A percentile compares a stretch with the other conserved stretches of the same genome.
Conservation (phyloP, 2,888 invertebrate genomes). For the Calephelis perditalis region DNA sequence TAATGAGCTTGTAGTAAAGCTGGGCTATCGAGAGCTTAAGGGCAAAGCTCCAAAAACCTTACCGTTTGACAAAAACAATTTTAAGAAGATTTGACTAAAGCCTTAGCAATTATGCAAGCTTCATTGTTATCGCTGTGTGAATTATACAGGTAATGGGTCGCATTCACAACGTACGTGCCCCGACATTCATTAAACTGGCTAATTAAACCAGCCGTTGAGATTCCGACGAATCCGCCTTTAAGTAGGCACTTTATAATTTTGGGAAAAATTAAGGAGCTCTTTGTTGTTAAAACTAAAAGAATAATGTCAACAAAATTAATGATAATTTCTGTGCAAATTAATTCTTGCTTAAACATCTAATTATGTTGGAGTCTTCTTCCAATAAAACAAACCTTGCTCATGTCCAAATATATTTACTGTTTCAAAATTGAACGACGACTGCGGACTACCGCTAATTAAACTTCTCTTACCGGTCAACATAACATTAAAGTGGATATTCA, state of each 20-base stretch:
- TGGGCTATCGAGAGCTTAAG: too few species aligned
- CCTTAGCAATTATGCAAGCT: constrained; percentile 22
- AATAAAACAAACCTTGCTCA: too few species aligned
- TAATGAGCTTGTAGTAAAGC: too few species aligned
- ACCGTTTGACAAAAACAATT: neutral
- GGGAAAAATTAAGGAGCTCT: constrained; percentile 21
- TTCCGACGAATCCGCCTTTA: constrained; percentile 32
- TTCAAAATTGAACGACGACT: too few species aligned
- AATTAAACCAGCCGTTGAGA: constrained; percentile 59
- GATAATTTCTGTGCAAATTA: too few species aligned
- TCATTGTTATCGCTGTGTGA: constrained; percentile 68
- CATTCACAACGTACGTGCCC: constrained; percentile 69
- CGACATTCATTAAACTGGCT: constrained; percentile 70
- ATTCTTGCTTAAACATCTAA: too few species aligned
- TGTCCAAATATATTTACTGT: too few species aligned
- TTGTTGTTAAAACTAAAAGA: constrained; percentile 14
- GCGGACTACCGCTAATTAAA: too few species aligned
- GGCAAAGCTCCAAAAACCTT: neutral
- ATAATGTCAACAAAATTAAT: constrained; percentile 13
- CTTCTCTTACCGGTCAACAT: too few species aligned
- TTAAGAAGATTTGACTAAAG: neutral
- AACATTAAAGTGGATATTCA: too few species aligned
- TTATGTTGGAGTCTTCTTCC: too few species aligned
- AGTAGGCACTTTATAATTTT: constrained; percentile 33
- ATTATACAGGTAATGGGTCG: constrained; percentile 69